These are phyloP conservation scores for Laothoe populi DNA, from an alignment of 2,888 invertebrate genomes.

Conservation along the genomic window DNA sequence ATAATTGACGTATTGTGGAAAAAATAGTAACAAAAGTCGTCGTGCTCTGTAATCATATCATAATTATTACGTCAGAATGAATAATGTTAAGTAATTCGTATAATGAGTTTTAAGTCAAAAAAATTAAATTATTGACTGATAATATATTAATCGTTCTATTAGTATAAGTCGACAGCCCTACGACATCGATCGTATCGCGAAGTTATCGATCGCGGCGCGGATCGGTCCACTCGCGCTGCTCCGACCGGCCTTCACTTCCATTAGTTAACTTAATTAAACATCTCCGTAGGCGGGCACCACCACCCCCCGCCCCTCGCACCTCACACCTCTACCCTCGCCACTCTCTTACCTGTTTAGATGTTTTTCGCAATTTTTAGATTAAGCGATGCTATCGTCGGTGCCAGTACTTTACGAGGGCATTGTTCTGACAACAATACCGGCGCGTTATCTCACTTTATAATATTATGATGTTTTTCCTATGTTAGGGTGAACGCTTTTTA, in stretches of 20 bases:
- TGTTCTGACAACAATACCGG: conserved; percentile 10
- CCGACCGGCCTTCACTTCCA: conserved; percentile 26
- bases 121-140: too few relatives aligned
- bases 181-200: conserved; percentile 20
- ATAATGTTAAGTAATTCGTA: too few relatives aligned
- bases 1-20: too few relatives aligned
- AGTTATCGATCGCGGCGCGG: conserved; percentile 19
- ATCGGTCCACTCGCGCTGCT: conserved; percentile 1
- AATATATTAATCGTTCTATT: too few relatives aligned
- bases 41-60: too few relatives aligned
- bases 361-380: conserved; percentile 23
- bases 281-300: conserved; percentile 20
- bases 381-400: conserved; percentile 18
- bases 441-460: conserved; percentile 3
- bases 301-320: background rate
- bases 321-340: background rate
- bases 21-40: too few relatives aligned
- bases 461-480: conserved; percentile 13
- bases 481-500: conserved; percentile 3
- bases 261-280: conserved; percentile 33
- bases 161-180: background rate
- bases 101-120: too few relatives aligned
- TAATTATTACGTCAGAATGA: too few relatives aligned
- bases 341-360: conserved; percentile 24
- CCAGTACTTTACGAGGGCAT: conserved; percentile 11